A percentile compares a stretch with the other conserved stretches of the same genome.
These are phyloP conservation scores for Pantherophis guttatus DNA, from an alignment of 2,113 vertebrate genomes.

Conservation along the genomic window DNA sequence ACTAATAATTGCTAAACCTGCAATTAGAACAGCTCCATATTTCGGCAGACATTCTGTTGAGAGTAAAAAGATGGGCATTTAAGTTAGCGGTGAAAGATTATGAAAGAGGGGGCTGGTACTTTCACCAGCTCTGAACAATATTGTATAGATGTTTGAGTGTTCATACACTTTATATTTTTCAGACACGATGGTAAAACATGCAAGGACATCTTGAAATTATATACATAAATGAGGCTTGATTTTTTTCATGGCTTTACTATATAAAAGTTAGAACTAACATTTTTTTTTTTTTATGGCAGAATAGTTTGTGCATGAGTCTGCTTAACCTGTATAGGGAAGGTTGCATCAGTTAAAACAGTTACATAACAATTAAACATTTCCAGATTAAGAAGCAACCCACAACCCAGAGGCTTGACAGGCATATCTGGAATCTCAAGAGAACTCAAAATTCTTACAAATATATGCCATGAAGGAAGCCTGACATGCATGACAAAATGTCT, in stretches of 20 bases:
- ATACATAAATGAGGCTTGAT: background rate
- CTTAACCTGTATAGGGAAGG: background rate
- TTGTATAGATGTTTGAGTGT: background rate
- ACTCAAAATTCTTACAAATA: background rate
- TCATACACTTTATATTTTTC: background rate
- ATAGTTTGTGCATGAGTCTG: background rate
- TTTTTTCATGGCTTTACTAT: background rate
- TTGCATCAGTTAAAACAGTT: background rate
- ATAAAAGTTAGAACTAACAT: background rate
- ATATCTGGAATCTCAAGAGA: background rate
- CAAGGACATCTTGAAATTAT: background rate
- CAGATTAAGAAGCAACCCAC: background rate
- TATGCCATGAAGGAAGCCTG: background rate
- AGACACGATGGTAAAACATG: background rate
- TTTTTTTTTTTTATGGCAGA: background rate
- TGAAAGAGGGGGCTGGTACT: background rate
- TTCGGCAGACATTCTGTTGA: slow-evolving; percentile 63
- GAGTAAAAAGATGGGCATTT: slow-evolving; percentile 6
- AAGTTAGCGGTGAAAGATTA: background rate
- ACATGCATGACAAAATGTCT: background rate
- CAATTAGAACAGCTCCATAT: slow-evolving; percentile 68
- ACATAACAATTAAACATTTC: background rate
- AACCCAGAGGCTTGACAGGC: background rate
- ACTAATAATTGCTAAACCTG: slow-evolving; percentile 73
- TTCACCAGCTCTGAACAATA: background rate